Evolutionary conservation across 2,113 vertebrate species (phyloP), one percentile per base, ranked within the genome.

Genomic region (Eleginops maclovinus): DNA sequence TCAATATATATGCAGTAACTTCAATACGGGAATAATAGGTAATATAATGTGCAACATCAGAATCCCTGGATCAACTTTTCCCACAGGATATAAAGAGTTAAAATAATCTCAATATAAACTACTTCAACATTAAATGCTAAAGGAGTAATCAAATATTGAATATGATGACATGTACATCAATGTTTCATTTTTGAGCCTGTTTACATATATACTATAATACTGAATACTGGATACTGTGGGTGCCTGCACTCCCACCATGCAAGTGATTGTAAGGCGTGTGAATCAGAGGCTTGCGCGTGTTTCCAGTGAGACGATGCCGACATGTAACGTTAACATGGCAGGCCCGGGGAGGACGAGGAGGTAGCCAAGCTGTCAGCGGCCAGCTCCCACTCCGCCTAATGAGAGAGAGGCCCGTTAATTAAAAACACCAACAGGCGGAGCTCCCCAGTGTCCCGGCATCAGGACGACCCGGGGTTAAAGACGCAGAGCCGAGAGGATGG

Each of bases 371-470:
- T 93, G 92, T 93, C 91, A 91, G 75, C 49, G 68, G 88, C 86
- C 83, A 82, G 86, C 87, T 91, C 87, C 86, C 90, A 90, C 88
- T 93, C 64, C 54, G 22, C 87, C 83, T 93, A 93, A 93, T 91
- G 91, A 93, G 91, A 79, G 83, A 89, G 83, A 85, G 80, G 74
- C 87, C 73, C 62, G 78, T 91, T 93, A 93, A 93, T 93, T 93
- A 93, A 92, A 93, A 93, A 90, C 92, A 93, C 83, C 89, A 91
- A 91, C 91, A 90, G 88, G 87, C 83, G 49, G 84, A 85, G 81
- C 90, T 90, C 90, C 91, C 92, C 81, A 56, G 89, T 46, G 89
- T 68, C 87, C 82, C 77, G 84, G 86, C 89, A 88, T 88, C 88
- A 83, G 83, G 67, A 86, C 77, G 78, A 92, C 90, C 91, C 66